phyloP scores from a whole-genome alignment of 2,888 invertebrate genomes.

The Xanthorhoe spadicearia region DNA sequence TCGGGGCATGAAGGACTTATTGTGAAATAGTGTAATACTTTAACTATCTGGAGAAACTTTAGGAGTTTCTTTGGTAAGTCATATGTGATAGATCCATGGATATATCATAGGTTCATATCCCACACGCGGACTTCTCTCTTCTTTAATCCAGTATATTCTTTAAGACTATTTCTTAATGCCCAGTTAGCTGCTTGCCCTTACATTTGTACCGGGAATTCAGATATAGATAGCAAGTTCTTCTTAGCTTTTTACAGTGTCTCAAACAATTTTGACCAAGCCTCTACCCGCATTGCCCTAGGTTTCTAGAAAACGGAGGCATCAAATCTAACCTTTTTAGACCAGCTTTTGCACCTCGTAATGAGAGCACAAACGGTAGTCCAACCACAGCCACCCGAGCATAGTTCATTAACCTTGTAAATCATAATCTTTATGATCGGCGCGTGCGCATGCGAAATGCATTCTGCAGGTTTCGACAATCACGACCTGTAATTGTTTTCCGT shows the following conservation, averaged over 20 bases:
- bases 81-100: not conserved
- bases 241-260: too few species aligned
- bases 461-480: conserved; percentile 23
- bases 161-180: too few species aligned
- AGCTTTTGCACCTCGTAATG: conserved; percentile 1
- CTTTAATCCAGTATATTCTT: too few species aligned
- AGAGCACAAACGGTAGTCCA: conserved; percentile 26
- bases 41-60: not conserved
- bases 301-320: not conserved
- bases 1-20: conserved; percentile 17
- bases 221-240: too few species aligned
- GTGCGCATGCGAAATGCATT: conserved; percentile 31
- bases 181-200: too few species aligned
- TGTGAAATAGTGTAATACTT: not conserved
- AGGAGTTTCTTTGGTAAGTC: not conserved
- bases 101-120: too few species aligned
- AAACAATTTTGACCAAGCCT: not conserved
- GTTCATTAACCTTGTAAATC: conserved; percentile 42
- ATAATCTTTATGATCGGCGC: conserved; percentile 41
- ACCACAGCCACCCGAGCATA: conserved; percentile 21
- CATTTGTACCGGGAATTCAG: too few species aligned
- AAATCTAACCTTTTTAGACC: not conserved
- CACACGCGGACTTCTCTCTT: too few species aligned
- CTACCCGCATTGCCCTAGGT: not conserved
- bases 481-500: conserved; percentile 24